Evolutionary conservation across 1,140 invertebrate species (phyloP).

Genomic region (Ceratina calcarata): DNA sequence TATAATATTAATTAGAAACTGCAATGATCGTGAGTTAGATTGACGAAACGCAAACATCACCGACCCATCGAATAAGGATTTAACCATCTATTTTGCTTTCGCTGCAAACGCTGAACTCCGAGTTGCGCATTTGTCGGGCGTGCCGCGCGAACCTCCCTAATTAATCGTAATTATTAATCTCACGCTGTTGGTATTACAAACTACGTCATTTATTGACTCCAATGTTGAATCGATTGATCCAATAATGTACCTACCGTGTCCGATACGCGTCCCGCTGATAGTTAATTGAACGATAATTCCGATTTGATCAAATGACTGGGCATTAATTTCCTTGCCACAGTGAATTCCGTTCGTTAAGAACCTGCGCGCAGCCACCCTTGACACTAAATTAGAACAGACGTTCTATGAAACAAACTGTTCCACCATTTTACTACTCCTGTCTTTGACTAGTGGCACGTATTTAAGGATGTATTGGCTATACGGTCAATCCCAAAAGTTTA

Average conservation of each 20-base stretch:
- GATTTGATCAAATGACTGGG: slow-evolving; percentile 38
- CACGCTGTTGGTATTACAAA: slow-evolving; percentile 28
- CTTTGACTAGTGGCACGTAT: too few relatives aligned
- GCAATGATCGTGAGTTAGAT: not conserved
- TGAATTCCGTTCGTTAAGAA: slow-evolving; percentile 38
- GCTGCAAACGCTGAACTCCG: not conserved
- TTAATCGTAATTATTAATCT: slow-evolving; percentile 49
- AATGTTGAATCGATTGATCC: slow-evolving; percentile 35
- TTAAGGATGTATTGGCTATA: too few relatives aligned
- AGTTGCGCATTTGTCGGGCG: too few relatives aligned
- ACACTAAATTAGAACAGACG: too few relatives aligned
- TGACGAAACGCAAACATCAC: not conserved
- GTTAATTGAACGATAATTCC: slow-evolving; percentile 44
- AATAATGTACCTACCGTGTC: slow-evolving; percentile 32
- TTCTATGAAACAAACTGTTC: too few relatives aligned
- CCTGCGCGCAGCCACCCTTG: too few relatives aligned
- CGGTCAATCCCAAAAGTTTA: too few relatives aligned
- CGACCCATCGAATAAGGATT: slow-evolving; percentile 6
- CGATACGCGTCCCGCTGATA: slow-evolving; percentile 35
- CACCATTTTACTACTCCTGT: too few relatives aligned
- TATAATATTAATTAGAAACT: not conserved
- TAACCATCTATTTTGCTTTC: slow-evolving; percentile 16
- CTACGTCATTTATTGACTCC: slow-evolving; percentile 50
- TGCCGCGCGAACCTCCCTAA: slow-evolving; percentile 23
- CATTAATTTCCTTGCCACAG: slow-evolving; percentile 29